Conservation (phyloP, 2,888 invertebrate genomes). For the Malachius bipustulatus region DNA sequence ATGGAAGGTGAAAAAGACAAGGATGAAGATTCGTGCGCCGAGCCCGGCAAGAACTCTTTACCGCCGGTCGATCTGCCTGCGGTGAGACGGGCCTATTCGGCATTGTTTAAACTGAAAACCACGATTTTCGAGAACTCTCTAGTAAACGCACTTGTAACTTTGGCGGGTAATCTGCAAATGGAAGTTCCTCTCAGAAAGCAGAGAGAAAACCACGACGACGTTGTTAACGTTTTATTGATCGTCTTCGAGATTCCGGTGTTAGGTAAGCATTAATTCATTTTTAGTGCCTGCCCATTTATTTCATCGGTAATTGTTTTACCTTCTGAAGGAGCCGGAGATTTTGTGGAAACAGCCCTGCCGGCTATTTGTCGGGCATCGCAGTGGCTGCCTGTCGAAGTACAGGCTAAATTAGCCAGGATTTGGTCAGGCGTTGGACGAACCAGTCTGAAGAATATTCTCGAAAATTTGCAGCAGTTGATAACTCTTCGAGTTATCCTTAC, state of each 20-base stretch:
- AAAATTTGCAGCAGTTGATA: constrained; percentile 77
- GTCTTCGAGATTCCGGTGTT: constrained; percentile 36
- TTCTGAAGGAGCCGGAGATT: constrained; percentile 57
- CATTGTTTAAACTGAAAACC: constrained; percentile 33
- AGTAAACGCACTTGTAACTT: constrained; percentile 59
- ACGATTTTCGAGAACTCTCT: constrained; percentile 46
- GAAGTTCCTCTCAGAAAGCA: constrained; percentile 43
- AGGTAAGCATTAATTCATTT: too few relatives aligned
- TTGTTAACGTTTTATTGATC: constrained; percentile 43
- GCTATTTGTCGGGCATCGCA: constrained; percentile 66
- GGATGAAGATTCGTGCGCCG: constrained; percentile 65
- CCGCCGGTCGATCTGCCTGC: constrained; percentile 56
- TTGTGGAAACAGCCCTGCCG: constrained; percentile 70
- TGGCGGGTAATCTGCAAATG: constrained; percentile 61
- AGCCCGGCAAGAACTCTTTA: constrained; percentile 25
- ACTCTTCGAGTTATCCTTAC: constrained; percentile 73
- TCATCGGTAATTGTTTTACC: too few relatives aligned
- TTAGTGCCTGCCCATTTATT: too few relatives aligned
- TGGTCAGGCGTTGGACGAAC: constrained; percentile 56
- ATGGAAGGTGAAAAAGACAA: constrained; percentile 75
- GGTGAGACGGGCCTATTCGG: constrained; percentile 54
- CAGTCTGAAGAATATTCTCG: constrained; percentile 52
- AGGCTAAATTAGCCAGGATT: constrained; percentile 66
- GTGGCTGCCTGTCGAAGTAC: constrained; percentile 58
- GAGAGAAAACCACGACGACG: constrained; percentile 39